Percentiles rank a stretch among this genome's conserved stretches.
phyloP scores from a whole-genome alignment of 1,140 invertebrate species.

The Temnothorax curvispinosus region DNA sequence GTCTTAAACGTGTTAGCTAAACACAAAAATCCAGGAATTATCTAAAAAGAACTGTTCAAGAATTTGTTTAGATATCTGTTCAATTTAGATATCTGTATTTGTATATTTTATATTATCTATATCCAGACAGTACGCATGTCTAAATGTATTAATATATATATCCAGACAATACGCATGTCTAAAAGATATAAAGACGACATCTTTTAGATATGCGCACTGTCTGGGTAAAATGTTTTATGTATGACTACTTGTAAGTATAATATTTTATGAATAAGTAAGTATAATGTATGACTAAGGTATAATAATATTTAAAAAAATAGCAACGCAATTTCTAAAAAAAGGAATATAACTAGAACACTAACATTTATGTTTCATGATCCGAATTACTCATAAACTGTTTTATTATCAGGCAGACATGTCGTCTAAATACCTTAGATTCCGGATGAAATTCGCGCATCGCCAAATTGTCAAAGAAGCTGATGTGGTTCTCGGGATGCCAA shows the following conservation, averaged over 20 bases:
- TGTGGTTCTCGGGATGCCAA: conserved; percentile 93
- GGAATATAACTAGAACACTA: background rate
- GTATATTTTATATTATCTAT: background rate
- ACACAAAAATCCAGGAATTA: background rate
- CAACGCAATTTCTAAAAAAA: conserved; percentile 9
- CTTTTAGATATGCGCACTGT: too few species aligned
- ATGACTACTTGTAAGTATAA: too few species aligned
- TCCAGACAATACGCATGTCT: too few species aligned
- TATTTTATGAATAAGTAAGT: background rate
- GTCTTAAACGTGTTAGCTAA: background rate
- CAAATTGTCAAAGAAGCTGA: conserved; percentile 93
- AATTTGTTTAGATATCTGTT: background rate
- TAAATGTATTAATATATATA: too few species aligned
- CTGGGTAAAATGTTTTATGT: background rate
- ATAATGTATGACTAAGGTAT: background rate
- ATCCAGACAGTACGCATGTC: too few species aligned
- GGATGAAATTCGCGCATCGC: conserved; percentile 85
- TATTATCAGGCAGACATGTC: background rate
- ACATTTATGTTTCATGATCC: background rate
- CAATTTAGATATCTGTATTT: background rate
- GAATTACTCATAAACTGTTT: background rate
- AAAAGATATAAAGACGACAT: too few species aligned
- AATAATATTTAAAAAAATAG: background rate
- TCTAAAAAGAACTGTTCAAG: background rate
- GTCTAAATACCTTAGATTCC: conserved; percentile 75